Percentiles rank a stretch among this genome's conserved stretches.
Conservation (phyloP, 2,797 vertebrate genomes). For the Cossypha niveicapilla region DNA sequence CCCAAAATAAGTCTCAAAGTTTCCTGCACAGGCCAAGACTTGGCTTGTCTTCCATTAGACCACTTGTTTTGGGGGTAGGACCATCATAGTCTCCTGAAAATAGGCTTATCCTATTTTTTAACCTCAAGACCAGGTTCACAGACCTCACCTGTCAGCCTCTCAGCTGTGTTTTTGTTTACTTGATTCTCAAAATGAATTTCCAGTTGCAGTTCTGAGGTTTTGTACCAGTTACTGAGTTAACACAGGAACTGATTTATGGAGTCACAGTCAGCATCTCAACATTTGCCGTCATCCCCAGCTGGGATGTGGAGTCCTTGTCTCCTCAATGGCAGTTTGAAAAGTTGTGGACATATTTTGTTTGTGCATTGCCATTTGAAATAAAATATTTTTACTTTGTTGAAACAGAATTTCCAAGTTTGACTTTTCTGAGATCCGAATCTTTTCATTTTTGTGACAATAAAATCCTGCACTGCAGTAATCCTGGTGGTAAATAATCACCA, state of each 20-base stretch:
- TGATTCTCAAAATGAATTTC: neutral
- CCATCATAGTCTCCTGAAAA: neutral
- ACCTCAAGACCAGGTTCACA: neutral
- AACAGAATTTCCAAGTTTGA: neutral
- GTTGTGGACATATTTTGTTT: neutral
- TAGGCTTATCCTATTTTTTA: neutral
- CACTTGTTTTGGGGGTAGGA: neutral
- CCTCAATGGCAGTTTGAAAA: neutral
- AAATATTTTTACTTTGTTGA: neutral
- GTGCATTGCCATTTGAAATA: neutral
- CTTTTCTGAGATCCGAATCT: accelerated
- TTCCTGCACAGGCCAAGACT: neutral
- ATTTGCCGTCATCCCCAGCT: neutral
- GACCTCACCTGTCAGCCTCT: neutral
- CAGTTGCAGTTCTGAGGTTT: neutral
- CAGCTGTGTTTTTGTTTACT: neutral
- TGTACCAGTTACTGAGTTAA: neutral
- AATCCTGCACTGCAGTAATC: neutral
- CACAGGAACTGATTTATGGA: neutral
- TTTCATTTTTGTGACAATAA: neutral
- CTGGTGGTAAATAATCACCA: neutral
- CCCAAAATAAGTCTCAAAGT: neutral
- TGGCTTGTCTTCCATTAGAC: accelerated
- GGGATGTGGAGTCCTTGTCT: neutral
- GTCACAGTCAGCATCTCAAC: neutral